A percentile compares a stretch with the other conserved stretches of the same genome.
phyloP scores from a whole-genome alignment of 2,797 vertebrate species.

The Acanthis flammea region DNA sequence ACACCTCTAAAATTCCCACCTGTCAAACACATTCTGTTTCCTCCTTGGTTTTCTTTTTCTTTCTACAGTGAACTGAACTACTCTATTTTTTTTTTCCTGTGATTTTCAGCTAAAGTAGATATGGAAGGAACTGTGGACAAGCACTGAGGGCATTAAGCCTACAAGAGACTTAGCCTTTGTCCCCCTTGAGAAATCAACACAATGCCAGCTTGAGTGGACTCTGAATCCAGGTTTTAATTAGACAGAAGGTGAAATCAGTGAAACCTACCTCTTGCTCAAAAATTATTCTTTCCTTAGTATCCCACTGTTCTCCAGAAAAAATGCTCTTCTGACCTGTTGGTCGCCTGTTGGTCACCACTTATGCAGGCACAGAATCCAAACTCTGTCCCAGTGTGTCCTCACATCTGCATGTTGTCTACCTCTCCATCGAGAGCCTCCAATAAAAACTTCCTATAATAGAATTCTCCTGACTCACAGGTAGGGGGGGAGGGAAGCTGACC shows the following conservation, averaged over 20 bases:
- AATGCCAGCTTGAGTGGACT: not conserved
- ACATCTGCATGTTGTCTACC: conserved; percentile 13
- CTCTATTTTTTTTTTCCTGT: not conserved
- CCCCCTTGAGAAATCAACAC: not conserved
- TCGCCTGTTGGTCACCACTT: not conserved
- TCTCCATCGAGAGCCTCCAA: conserved; percentile 37
- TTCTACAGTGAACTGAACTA: not conserved
- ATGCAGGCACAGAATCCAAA: conserved; percentile 3
- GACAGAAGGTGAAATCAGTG: conserved; percentile 5
- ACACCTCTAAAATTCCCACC: not conserved
- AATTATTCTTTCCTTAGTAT: conserved; percentile 16
- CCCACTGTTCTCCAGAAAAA: conserved; percentile 20
- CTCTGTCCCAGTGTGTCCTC: not conserved
- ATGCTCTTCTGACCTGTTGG: conserved; percentile 2
- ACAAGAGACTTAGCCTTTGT: not conserved
- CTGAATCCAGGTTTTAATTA: not conserved
- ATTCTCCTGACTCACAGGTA: conserved; percentile 65
- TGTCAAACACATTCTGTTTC: not conserved
- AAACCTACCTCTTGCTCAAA: conserved; percentile 52
- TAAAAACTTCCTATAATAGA: conserved; percentile 64
- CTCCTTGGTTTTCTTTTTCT: not conserved
- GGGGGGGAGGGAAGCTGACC: conserved; percentile 50
- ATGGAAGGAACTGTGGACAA: not conserved
- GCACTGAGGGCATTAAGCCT: not conserved
- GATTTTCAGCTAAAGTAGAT: not conserved